Conservation (phyloP, 2,888 invertebrate genomes). For the Tinea trinotella region DNA sequence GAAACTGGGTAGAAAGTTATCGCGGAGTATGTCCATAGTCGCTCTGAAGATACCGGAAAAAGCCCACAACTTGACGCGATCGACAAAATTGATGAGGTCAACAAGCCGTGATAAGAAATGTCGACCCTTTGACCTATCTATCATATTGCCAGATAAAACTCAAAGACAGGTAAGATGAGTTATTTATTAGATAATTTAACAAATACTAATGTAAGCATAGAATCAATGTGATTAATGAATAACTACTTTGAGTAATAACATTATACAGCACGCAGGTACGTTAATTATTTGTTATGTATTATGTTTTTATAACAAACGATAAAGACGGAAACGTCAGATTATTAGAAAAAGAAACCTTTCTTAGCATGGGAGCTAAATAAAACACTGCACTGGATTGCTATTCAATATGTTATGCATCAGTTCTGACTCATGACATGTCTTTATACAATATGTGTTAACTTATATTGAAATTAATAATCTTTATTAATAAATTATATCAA, state of each 20-base stretch:
- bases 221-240: not conserved
- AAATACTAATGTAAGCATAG: not conserved
- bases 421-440: constrained; percentile 10
- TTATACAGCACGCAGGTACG: not conserved
- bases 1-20: constrained; percentile 65
- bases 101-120: constrained; percentile 72
- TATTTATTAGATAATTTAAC: not conserved
- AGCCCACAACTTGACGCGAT: constrained; percentile 73
- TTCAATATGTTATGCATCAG: constrained; percentile 1
- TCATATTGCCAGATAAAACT: constrained; percentile 76
- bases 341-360: constrained; percentile 13
- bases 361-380: constrained; percentile 18
- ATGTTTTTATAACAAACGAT: constrained; percentile 18
- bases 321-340: constrained; percentile 18
- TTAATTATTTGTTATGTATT: not conserved
- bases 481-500: too few relatives aligned
- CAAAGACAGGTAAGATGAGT: constrained; percentile 70
- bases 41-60: constrained; percentile 70
- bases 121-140: constrained; percentile 72
- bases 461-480: too few relatives aligned
- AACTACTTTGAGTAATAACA: not conserved
- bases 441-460: too few relatives aligned
- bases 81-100: constrained; percentile 71
- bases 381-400: not conserved
- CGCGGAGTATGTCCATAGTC: constrained; percentile 70